Evolutionary conservation across 2,113 vertebrate genomes (phyloP).

Genomic region (Nesogale talazaci): DNA sequence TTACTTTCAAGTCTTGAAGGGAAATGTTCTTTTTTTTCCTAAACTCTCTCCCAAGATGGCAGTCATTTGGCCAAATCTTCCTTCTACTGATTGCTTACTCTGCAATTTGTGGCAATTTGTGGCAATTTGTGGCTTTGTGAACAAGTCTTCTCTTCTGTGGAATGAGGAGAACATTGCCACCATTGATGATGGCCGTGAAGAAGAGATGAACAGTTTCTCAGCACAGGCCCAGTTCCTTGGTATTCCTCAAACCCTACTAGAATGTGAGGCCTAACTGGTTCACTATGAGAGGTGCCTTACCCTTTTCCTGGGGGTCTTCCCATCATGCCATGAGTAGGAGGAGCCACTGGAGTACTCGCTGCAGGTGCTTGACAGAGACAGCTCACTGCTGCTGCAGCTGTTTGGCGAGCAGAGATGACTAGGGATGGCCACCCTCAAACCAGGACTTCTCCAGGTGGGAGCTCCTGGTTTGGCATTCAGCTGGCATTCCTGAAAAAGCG

Average conservation of each 20-base stretch:
- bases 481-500: slow-evolving; percentile 88
- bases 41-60: not conserved
- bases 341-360: slow-evolving; percentile 96
- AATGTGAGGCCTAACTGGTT: slow-evolving; percentile 8
- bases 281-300: slow-evolving; percentile 80
- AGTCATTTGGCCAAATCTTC: not conserved
- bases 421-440: slow-evolving; percentile 86
- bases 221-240: not conserved
- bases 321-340: slow-evolving; percentile 93
- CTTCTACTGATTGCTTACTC: not conserved
- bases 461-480: slow-evolving; percentile 87
- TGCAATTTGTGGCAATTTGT: not conserved
- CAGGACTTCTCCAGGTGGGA: slow-evolving; percentile 87
- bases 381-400: slow-evolving; percentile 95
- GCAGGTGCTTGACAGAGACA: slow-evolving; percentile 95
- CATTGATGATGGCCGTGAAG: not conserved
- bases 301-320: slow-evolving; percentile 89
- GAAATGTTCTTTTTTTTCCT: not conserved
- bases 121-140: not conserved
- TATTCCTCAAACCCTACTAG: not conserved
- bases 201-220: not conserved
- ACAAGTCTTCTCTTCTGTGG: not conserved
- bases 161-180: not conserved
- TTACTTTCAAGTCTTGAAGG: not conserved
- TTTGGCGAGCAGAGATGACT: slow-evolving; percentile 86